Base-by-base conservation (phyloP, 1,140 invertebrate species). In the Metaphire vulgaris region DNA sequence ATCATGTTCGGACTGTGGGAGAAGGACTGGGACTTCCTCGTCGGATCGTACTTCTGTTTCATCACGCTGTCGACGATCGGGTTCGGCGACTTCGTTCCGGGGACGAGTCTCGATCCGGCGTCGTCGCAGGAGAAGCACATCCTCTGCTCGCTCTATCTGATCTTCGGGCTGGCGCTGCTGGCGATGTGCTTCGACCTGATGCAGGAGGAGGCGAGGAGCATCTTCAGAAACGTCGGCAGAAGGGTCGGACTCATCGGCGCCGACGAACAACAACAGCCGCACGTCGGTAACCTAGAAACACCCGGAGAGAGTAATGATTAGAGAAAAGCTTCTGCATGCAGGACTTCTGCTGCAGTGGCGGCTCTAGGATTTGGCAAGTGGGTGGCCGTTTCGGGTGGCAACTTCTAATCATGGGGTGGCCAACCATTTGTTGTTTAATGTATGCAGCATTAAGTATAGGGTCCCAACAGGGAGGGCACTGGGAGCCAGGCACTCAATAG, bases 181-280 rank as follows among this genome's bases (percentile, higher is more conserved):
- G 96, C 96, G 78, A 99, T 99, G 97, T 92, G 92, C 87, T 98
- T 99, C 88, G 97, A 99, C 89, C 89, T 99, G 32, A 96, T 97
- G 93, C 94, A 95, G 88, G 92, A 96, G 85, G 93, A 96, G 84
- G 91, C 96, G 0, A 83, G 84, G 76, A 81, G 79, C 26, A 95
- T 95, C 84, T 91, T 93, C 79, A 88, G 91, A 71, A 89, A 89
- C 29, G 86, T 92, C 29, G 91, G 85, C 2, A 79, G 79, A 41
- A 84, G 82, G 76, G 77, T 87, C 41, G 85, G 85, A 28, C 82
- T 87, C 16, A 82, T 87, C 32, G 83, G 79, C 2, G 78, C 28
- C 16, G 71, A 72, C 15, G 41, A 73, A 73, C 41, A 12, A 21
- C 41, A 56, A 6, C 41, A 56, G 41, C 41, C 6, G 41, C 41